Percentiles rank a stretch among this genome's conserved stretches.
Conservation (phyloP, 2,888 invertebrate species). For the Lithosia quadra region DNA sequence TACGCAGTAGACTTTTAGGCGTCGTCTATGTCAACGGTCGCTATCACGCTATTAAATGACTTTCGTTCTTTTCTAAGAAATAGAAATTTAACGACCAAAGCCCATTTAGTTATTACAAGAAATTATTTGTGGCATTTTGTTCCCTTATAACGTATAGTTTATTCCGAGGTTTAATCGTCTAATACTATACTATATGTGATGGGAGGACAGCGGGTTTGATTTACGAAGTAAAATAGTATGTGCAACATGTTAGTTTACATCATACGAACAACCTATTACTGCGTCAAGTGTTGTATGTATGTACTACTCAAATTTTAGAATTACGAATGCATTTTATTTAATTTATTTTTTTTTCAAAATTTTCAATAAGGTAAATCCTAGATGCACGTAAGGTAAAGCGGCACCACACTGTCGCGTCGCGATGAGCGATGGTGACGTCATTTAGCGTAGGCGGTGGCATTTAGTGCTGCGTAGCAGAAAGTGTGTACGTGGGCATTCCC, state of each 20-base stretch:
- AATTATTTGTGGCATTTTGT: constrained; percentile 28
- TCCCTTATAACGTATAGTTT: constrained; percentile 9
- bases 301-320: no score
- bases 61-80: constrained; percentile 36
- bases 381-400: background rate
- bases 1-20: constrained; percentile 56
- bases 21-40: constrained; percentile 53
- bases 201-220: no score
- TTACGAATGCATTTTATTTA: no score
- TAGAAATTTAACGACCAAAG: constrained; percentile 27
- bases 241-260: no score
- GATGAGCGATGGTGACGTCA: constrained; percentile 5
- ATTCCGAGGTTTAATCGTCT: constrained; percentile 1
- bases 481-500: constrained; percentile 16
- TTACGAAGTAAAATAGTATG: no score
- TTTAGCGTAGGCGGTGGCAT: constrained; percentile 29
- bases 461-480: constrained; percentile 17
- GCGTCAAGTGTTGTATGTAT: no score
- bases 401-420: background rate
- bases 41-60: constrained; percentile 43
- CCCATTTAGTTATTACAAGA: constrained; percentile 31
- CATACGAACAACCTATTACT: no score
- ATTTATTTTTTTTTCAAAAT: no score
- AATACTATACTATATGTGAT: no score
- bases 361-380: no score